phyloP scores from a whole-genome alignment of 2,113 vertebrate species.

The Nicator chloris region DNA sequence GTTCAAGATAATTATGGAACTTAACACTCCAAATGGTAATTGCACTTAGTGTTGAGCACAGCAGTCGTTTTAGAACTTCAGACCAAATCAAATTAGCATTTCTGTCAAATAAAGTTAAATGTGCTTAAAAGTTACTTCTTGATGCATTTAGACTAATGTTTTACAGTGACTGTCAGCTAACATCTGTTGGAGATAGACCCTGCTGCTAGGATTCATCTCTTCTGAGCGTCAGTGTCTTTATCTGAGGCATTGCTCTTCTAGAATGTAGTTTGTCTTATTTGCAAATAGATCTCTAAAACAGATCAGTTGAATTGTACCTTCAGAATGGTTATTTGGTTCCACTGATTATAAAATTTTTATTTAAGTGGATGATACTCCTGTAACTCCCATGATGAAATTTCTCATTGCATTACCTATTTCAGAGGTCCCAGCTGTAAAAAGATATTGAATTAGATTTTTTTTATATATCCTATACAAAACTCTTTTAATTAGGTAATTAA shows the following conservation, averaged over 20 bases:
- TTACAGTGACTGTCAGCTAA: background rate
- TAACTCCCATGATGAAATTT: background rate
- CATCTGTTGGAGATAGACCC: background rate
- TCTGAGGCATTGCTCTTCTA: background rate
- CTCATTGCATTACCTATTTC: background rate
- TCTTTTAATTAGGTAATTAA: background rate
- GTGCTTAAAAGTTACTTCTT: background rate
- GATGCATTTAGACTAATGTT: background rate
- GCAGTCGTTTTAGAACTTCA: background rate
- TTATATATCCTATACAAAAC: background rate
- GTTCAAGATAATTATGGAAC: slow-evolving; percentile 18
- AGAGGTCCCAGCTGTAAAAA: background rate
- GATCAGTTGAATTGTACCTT: background rate
- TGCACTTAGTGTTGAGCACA: slow-evolving; percentile 16
- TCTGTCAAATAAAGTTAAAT: slow-evolving; percentile 15
- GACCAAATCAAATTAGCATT: slow-evolving; percentile 11
- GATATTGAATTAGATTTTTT: background rate
- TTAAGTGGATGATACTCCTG: background rate
- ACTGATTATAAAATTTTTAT: background rate
- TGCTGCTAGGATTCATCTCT: background rate
- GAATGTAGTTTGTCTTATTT: background rate
- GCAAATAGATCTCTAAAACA: background rate
- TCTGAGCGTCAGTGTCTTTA: fast-evolving
- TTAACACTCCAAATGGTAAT: slow-evolving; percentile 25
- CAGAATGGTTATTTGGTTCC: background rate